Evolutionary conservation across 2,113 vertebrate genomes (phyloP), one percentile per base, ranked within the genome.

Genomic region (Erinaceus europaeus): DNA sequence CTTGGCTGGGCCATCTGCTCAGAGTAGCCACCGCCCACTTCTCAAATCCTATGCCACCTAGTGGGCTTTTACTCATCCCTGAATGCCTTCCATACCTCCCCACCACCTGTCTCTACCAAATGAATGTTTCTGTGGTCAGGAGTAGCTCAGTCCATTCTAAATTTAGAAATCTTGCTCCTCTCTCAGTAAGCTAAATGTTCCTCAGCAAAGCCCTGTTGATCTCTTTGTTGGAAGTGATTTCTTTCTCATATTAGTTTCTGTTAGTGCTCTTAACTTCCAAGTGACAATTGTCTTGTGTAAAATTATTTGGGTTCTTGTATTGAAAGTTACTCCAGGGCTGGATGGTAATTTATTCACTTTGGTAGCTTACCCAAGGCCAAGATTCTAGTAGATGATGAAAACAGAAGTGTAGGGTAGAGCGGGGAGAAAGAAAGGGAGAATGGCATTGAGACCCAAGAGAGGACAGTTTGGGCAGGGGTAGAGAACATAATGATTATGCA

Each of bases 361-460:
- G 84, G 74, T 55, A 62, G 46, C 29, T 78, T 29, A 69, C 40
- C 38, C 65, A 23, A 20, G 8, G 13, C 23, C 27, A 46, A 17
- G 29, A 9, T 38, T 4, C 62, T 71, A 59, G 18, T 69, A 64
- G 34, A 79, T 18, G 44, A 29, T 68, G 15, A 65, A 34, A 32
- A n/a, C n/a, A 3, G 36, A 20, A 20, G 53, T 44, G 15, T 23
- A 88, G 68, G 12, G 29, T 57, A n/a, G 46, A 27, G 36, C n/a
- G n/a, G n/a, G 29, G 0, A 44, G 11, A 11, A 40, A 38, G 38
- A 20, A 27, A 34, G 13, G 23, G n/a, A 44, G 36, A 10, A 27
- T 74, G n/a, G 40, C 27, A 40, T 12, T 83, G 65, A 90, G 34
- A 71, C 7, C 76, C 59, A 65, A 80, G 36, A 93, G 18, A 81